Percentiles rank a stretch among this genome's conserved stretches.
Evolutionary conservation across 2,113 vertebrate genomes (phyloP).

Genomic region (Mormyrus iriodes): DNA sequence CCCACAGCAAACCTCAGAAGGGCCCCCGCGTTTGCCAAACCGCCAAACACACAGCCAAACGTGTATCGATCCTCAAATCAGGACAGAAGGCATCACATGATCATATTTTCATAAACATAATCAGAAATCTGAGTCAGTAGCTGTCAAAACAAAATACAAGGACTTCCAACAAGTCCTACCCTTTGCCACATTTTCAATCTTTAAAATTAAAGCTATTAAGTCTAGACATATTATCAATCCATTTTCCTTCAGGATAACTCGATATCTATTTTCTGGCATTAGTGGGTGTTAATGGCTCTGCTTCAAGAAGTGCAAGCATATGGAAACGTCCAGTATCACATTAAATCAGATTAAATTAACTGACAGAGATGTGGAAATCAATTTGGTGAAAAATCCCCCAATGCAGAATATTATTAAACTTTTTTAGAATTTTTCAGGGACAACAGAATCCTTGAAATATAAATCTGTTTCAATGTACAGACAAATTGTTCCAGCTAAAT

Average conservation of each 20-base stretch:
- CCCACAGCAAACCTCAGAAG: conserved; percentile 85
- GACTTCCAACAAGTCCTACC: not conserved
- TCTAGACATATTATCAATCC: not conserved
- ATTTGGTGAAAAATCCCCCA: not conserved
- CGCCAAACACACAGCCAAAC: conserved; percentile 24
- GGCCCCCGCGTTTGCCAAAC: conserved; percentile 83
- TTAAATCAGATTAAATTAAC: not conserved
- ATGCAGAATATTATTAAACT: not conserved
- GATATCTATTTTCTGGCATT: not conserved
- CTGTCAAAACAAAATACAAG: not conserved
- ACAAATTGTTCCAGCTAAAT: not conserved
- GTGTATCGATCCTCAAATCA: not conserved
- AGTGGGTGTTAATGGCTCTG: not conserved
- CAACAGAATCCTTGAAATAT: not conserved
- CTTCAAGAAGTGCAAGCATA: not conserved
- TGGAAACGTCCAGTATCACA: not conserved
- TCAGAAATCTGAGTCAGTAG: not conserved
- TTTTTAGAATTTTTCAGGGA: not conserved
- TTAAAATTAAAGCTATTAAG: not conserved
- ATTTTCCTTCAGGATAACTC: too few relatives aligned
- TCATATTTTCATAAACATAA: not conserved
- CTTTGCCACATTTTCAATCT: not conserved
- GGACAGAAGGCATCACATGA: not conserved
- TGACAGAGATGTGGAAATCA: not conserved
- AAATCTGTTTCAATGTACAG: not conserved